A percentile compares a stretch with the other conserved stretches of the same genome.
These are phyloP conservation scores for Eriosoma lanigerum DNA, from an alignment of 1,140 invertebrate species.

Conservation along the genomic window DNA sequence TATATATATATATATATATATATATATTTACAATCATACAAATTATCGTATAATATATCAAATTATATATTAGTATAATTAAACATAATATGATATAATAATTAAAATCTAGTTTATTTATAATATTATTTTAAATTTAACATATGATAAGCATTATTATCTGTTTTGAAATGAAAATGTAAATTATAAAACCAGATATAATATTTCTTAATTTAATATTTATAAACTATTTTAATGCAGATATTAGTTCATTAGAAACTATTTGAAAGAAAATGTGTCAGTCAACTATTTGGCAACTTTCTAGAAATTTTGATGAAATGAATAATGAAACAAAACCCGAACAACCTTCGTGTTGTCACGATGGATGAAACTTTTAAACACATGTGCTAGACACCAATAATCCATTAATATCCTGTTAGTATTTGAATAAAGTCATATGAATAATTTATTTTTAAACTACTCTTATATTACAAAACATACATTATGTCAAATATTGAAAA, in stretches of 20 bases:
- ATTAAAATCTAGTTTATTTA: no score
- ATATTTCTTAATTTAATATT: not conserved
- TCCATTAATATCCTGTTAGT: not conserved
- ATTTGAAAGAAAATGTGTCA: conserved; percentile 13
- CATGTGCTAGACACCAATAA: conserved; percentile 16
- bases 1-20: no score
- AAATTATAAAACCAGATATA: not conserved
- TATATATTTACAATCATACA: no score
- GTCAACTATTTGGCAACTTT: conserved; percentile 27
- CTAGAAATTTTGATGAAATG: conserved; percentile 5
- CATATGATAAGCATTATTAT: not conserved
- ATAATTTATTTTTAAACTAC: conserved; percentile 21
- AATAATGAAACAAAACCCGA: conserved; percentile 21
- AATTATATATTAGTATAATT: no score
- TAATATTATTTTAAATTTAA: not conserved
- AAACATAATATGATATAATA: no score
- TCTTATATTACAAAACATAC: not conserved
- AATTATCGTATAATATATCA: no score
- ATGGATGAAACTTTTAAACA: conserved; percentile 29
- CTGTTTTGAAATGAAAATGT: not conserved
- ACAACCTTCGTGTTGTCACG: conserved; percentile 23
- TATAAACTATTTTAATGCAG: conserved; percentile 16
- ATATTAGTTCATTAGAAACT: conserved; percentile 8
- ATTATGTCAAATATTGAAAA: not conserved
- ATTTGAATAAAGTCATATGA: not conserved